A percentile compares a stretch with the other conserved stretches of the same genome.
phyloP scores from a whole-genome alignment of 1,140 invertebrate genomes.

The Brachionus koreanus region DNA sequence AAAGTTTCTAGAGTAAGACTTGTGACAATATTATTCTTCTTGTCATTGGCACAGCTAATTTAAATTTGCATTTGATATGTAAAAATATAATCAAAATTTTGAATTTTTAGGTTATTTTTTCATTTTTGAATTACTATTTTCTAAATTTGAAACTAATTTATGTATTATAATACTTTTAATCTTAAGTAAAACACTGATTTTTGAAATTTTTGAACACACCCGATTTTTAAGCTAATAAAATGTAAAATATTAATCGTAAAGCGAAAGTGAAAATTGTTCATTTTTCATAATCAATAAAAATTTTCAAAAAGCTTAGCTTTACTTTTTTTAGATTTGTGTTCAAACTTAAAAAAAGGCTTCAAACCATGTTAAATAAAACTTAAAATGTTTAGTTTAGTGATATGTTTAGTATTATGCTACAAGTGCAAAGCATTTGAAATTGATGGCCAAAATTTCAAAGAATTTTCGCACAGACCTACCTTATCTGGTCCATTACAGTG shows the following conservation, averaged over 20 bases:
- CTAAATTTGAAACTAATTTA: not conserved
- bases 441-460: no score
- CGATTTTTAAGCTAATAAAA: not conserved
- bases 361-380: no score
- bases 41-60: not conserved
- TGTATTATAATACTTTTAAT: not conserved
- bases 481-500: no score
- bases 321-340: not conserved
- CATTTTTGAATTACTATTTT: not conserved
- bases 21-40: not conserved
- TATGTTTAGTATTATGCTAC: no score
- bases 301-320: not conserved
- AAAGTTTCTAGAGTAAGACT: not conserved
- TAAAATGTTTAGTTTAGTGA: no score
- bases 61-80: not conserved
- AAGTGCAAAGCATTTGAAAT: no score
- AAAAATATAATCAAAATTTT: not conserved
- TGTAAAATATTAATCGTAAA: not conserved
- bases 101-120: not conserved
- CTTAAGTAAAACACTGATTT: not conserved
- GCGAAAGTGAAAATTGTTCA: not conserved
- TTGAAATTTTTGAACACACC: slow-evolving; percentile 7
- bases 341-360: no score
- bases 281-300: not conserved
- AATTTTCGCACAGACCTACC: no score